Conservation (phyloP, 2,113 vertebrate genomes). For the Chaetodon auriga region DNA sequence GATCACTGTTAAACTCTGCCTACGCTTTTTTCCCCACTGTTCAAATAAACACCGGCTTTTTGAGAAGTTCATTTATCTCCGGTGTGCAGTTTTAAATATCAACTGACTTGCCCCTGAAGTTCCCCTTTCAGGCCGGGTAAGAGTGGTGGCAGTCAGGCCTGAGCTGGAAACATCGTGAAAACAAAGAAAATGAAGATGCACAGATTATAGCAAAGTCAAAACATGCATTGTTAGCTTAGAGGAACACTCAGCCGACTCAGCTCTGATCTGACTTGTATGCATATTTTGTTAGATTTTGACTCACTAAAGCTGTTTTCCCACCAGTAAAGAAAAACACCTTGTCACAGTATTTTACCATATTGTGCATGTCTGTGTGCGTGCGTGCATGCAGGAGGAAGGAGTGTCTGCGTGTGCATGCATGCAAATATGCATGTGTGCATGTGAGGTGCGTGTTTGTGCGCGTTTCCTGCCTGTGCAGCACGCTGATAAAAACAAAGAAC, state of each 20-base stretch:
- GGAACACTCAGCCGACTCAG: not conserved
- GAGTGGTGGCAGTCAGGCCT: constrained; percentile 39
- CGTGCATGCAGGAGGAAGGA: constrained; percentile 16
- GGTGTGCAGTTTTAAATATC: constrained; percentile 86
- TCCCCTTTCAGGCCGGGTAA: constrained; percentile 82
- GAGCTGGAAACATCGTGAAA: constrained; percentile 55
- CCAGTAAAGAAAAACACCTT: constrained; percentile 8
- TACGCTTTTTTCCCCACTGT: constrained; percentile 27
- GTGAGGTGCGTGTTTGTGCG: constrained; percentile 46
- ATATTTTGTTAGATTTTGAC: not conserved
- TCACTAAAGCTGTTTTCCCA: not conserved
- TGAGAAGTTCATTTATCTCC: constrained; percentile 80
- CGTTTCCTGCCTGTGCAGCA: constrained; percentile 74
- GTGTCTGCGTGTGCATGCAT: constrained; percentile 35
- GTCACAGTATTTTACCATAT: constrained; percentile 17
- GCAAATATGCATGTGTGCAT: constrained; percentile 24
- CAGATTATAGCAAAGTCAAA: constrained; percentile 52
- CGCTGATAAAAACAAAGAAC: constrained; percentile 78
- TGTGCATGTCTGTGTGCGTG: constrained; percentile 17
- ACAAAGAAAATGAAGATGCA: constrained; percentile 45
- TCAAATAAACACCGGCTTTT: constrained; percentile 75
- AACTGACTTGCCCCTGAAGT: constrained; percentile 83
- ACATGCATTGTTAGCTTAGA: not conserved
- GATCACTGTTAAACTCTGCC: constrained; percentile 15
- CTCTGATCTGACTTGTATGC: not conserved